Evolutionary conservation across 2,888 invertebrate genomes (phyloP).

Genomic region (Sarcophaga subvicina): DNA sequence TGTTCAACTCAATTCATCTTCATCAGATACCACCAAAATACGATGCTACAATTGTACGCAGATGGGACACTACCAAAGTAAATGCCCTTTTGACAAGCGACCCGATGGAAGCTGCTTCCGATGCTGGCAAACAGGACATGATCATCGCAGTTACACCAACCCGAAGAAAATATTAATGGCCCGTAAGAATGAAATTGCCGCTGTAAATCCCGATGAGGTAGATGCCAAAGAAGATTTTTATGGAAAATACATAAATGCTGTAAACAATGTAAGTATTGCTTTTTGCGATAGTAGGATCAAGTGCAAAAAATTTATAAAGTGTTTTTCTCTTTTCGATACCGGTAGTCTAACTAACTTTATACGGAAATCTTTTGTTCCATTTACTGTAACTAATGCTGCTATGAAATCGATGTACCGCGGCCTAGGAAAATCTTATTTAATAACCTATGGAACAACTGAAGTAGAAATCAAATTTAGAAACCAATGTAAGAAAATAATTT

Average conservation of each 20-base stretch:
- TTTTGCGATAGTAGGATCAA: slow-evolving; percentile 44
- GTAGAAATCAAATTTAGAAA: slow-evolving; percentile 50
- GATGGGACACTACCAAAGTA: slow-evolving; percentile 44
- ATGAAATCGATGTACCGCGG: slow-evolving; percentile 27
- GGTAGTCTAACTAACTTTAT: slow-evolving; percentile 57
- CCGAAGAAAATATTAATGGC: slow-evolving; percentile 37
- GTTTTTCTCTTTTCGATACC: too few species aligned
- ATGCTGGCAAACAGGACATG: slow-evolving; percentile 51
- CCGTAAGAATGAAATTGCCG: slow-evolving; percentile 1
- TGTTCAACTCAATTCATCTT: background rate
- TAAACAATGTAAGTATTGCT: slow-evolving; percentile 59
- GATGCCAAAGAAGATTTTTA: slow-evolving; percentile 17
- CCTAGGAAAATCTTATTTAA: slow-evolving; percentile 12
- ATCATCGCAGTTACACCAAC: slow-evolving; percentile 54
- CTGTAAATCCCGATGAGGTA: background rate
- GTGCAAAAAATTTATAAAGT: too few species aligned
- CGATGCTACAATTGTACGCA: slow-evolving; percentile 44
- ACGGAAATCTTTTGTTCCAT: slow-evolving; percentile 35
- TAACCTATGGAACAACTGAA: slow-evolving; percentile 41
- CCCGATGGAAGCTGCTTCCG: slow-evolving; percentile 57
- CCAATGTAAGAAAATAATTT: slow-evolving; percentile 7
- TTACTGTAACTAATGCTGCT: background rate
- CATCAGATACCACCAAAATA: background rate
- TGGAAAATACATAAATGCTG: slow-evolving; percentile 13
- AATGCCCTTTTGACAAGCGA: slow-evolving; percentile 49